Evolutionary conservation across 2,888 invertebrate genomes (phyloP), one percentile per base, ranked within the genome.

Genomic region (Antheraea yamamai): DNA sequence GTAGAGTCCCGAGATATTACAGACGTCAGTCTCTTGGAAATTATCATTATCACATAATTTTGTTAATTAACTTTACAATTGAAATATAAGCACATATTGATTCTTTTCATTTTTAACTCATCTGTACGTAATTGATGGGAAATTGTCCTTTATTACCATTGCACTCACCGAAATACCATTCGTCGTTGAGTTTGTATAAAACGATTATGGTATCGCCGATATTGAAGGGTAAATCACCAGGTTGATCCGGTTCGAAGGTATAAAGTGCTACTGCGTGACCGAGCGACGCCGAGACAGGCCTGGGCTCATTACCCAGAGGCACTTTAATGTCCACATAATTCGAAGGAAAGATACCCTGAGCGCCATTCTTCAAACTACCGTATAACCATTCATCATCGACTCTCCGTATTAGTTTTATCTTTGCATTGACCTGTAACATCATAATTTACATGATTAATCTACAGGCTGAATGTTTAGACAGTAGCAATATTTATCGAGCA

Each of bases 351-450:
- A 98, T 96, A 64, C 98, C 98, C 87, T 97, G 96, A 76, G 95
- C 95, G 77, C 96, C 96, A 81, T 89, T 91, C 75, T 96, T 96
- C 75, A 97, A 91, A 81, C 96, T 95, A 10, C 98, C 98, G 86
- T 95, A 96, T 79, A 97, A 91, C 98, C 98, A 98, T 80, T 98
- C 97, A 55, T 96, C 95, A 86, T 97, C 97, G 47, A 98, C 95
- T 83, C 96, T 95, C 83, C 96, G 95, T 81, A 97, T 88, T 82
- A 98, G 90, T 80, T 96, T 95, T 77, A 98, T 96, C 79, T 96
- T 95, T 81, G 98, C 97, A 81, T 96, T 96, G 75, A 95, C 95
- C 97, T 98, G 93, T 26, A 95, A 95, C 83, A 66, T 79, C 51
- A 30, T 66, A 8, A 66, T 66, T 66, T 30, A 30, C 64, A 6